phyloP scores from a whole-genome alignment of 2,113 vertebrate genomes.

The Myiopsitta monachus region DNA sequence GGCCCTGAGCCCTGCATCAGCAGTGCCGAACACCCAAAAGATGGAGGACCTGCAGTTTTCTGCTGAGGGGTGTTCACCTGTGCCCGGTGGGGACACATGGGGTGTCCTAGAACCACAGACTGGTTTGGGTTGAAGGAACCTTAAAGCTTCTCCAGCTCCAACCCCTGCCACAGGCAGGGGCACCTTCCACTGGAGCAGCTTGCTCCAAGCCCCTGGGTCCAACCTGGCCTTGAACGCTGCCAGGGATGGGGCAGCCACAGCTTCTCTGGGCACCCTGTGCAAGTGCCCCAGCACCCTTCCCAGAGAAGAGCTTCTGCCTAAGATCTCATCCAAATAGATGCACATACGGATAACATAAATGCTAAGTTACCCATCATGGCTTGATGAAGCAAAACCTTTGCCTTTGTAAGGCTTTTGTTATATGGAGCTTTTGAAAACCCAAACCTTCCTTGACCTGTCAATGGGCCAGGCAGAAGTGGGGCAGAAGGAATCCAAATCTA shows the following conservation, averaged over 20 bases:
- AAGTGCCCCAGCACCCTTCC: neutral
- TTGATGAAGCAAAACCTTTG: neutral
- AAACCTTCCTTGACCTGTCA: neutral
- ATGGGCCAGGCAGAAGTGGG: neutral
- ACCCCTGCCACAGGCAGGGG: too few relatives aligned
- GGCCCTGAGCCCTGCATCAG: neutral
- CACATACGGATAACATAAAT: neutral
- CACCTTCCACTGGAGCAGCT: too few relatives aligned
- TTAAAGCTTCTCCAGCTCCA: neutral
- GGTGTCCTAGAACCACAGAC: neutral
- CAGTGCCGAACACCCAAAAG: neutral
- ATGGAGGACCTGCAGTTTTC: rapidly evolving
- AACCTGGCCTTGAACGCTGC: too few relatives aligned
- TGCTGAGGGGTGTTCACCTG: neutral
- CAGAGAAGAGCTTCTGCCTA: neutral
- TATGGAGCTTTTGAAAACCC: neutral
- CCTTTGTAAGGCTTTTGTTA: neutral
- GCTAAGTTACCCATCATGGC: neutral
- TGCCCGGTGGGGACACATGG: rapidly evolving
- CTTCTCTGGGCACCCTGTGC: neutral
- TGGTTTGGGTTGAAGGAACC: neutral
- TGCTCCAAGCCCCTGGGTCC: too few relatives aligned
- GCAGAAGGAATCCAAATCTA: neutral
- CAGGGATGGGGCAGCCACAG: too few relatives aligned
- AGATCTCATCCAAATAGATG: neutral